phyloP scores from a whole-genome alignment of 2,888 invertebrate species.

The Octodonta nipae region DNA sequence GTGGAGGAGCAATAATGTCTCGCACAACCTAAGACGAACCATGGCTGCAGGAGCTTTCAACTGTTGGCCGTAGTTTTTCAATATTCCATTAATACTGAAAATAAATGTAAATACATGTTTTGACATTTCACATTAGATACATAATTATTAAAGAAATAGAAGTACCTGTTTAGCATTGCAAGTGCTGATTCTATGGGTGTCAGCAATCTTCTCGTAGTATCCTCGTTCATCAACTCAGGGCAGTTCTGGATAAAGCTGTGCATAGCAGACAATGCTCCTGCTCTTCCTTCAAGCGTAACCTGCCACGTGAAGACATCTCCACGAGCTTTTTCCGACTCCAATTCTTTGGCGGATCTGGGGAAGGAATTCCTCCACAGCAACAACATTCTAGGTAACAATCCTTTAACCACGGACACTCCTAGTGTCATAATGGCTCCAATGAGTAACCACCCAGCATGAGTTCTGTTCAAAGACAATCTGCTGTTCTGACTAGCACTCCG shows the following conservation, averaged over 20 bases:
- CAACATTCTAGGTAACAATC: constrained; percentile 83
- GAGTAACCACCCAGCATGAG: constrained; percentile 94
- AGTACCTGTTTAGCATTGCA: constrained; percentile 84
- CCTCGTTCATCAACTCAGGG: constrained; percentile 80
- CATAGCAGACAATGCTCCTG: constrained; percentile 91
- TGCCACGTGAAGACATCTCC: constrained; percentile 99
- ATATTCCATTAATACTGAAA: constrained; percentile 64
- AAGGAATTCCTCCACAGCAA: constrained; percentile 95
- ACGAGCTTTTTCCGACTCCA: constrained; percentile 90
- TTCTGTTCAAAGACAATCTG: constrained; percentile 82
- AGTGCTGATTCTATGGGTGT: constrained; percentile 90
- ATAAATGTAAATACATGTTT: constrained; percentile 8
- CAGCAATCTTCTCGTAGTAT: constrained; percentile 75
- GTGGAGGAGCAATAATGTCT: constrained; percentile 66
- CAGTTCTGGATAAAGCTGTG: constrained; percentile 86
- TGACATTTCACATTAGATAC: too few relatives aligned
- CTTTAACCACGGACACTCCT: constrained; percentile 83
- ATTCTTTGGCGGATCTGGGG: constrained; percentile 87
- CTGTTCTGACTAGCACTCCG: constrained; percentile 95
- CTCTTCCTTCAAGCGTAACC: constrained; percentile 89
- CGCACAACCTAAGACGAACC: constrained; percentile 84
- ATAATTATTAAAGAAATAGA: neutral
- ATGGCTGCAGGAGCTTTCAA: constrained; percentile 89
- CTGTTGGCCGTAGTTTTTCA: constrained; percentile 81
- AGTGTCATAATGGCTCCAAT: constrained; percentile 94